A percentile compares a stretch with the other conserved stretches of the same genome.
These are phyloP conservation scores for Ciconia nigra DNA, from an alignment of 2,797 vertebrate genomes.

Conservation along the genomic window DNA sequence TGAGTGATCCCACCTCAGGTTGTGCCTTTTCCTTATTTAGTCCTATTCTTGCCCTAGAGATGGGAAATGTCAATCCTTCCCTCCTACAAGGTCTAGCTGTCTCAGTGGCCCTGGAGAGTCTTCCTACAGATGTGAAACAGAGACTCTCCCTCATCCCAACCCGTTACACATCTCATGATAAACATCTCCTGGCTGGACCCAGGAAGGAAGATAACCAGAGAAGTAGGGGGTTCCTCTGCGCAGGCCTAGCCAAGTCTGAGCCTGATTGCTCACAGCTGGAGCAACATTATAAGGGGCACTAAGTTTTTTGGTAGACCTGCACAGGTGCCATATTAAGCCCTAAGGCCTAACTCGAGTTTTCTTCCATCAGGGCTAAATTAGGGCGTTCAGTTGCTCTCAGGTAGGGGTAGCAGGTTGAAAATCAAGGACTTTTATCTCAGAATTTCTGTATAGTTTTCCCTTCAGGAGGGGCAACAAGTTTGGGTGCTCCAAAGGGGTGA, in stretches of 20 bases:
- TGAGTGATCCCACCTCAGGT: background rate
- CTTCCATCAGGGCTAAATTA: background rate
- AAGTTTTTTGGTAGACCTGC: background rate
- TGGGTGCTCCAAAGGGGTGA: background rate
- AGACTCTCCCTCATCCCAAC: background rate
- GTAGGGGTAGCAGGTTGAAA: background rate
- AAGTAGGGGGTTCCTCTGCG: background rate
- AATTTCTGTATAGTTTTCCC: background rate
- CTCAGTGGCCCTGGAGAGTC: background rate
- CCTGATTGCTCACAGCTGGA: background rate
- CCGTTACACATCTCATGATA: background rate
- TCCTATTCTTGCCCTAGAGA: background rate
- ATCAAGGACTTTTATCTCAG: background rate
- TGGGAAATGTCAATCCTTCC: background rate
- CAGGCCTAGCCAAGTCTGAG: background rate
- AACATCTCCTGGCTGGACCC: background rate
- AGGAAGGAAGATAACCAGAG: background rate
- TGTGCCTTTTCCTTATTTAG: background rate
- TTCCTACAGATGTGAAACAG: background rate
- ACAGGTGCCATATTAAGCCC: background rate
- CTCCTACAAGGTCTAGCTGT: background rate
- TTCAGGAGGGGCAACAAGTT: background rate
- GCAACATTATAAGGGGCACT: background rate
- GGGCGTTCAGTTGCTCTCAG: background rate
- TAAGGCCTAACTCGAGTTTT: background rate